Conservation (phyloP, 2,113 vertebrate genomes). For the Leptobrachium ailaonicum region DNA sequence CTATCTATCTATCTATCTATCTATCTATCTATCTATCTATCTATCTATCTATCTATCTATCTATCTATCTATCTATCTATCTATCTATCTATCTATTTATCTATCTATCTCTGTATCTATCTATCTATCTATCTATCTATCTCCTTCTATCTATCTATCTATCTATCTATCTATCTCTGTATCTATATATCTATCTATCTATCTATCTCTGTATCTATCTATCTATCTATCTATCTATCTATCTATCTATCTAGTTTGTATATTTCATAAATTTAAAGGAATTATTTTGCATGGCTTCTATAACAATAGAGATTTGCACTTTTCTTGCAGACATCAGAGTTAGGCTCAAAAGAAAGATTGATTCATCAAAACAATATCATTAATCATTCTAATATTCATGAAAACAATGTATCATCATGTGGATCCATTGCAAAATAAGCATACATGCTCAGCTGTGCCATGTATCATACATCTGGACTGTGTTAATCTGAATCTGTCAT, state of each 20-base stretch:
- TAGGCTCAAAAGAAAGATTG: conserved; percentile 4
- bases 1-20: background rate
- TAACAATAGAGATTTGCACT: background rate
- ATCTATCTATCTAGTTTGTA: background rate
- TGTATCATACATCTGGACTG: conserved; percentile 26
- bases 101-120: background rate
- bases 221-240: background rate
- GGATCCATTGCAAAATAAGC: conserved; percentile 27
- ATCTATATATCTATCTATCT: conserved; percentile 28
- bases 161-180: conserved; percentile 8
- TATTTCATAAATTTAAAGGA: background rate
- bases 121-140: background rate
- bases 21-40: conserved; percentile 18
- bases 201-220: conserved; percentile 13
- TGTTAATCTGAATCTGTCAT: conserved; percentile 8
- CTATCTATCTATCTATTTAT: background rate
- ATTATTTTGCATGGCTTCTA: background rate
- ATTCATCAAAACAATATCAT: conserved; percentile 30
- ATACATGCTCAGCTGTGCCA: conserved; percentile 23
- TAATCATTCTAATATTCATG: conserved; percentile 19
- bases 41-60: conserved; percentile 30
- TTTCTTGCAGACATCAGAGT: conserved; percentile 15
- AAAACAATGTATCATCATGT: conserved; percentile 17
- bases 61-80: conserved; percentile 12
- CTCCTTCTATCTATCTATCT: background rate